phyloP scores from a whole-genome alignment of 2,113 vertebrate species.

The Epinephelus fuscoguttatus region DNA sequence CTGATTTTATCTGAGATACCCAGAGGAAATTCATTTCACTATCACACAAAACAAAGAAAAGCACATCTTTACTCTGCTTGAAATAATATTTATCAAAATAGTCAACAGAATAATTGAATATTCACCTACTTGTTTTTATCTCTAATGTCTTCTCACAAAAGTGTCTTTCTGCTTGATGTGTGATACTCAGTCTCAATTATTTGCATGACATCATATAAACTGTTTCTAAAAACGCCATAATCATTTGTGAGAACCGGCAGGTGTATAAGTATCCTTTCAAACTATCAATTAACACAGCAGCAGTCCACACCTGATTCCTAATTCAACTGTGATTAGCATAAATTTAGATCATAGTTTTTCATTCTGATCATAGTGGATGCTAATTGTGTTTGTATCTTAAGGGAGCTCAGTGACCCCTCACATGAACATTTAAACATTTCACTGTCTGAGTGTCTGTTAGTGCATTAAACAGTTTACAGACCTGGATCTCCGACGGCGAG shows the following conservation, averaged over 20 bases:
- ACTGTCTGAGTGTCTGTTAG: background rate
- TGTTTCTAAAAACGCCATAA: background rate
- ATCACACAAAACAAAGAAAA: background rate
- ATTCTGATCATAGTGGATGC: background rate
- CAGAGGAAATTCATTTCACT: background rate
- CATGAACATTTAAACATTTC: background rate
- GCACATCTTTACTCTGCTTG: background rate
- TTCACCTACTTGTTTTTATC: background rate
- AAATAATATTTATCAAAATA: background rate
- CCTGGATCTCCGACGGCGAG: conserved; percentile 91
- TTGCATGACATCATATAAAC: background rate
- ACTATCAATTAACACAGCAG: background rate
- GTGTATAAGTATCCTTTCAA: no score
- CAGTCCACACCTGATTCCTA: background rate
- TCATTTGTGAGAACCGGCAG: background rate
- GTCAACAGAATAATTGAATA: background rate
- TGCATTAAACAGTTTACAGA: conserved; percentile 64
- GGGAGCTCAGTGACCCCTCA: background rate
- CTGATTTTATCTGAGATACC: background rate
- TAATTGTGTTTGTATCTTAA: background rate
- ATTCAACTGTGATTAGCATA: background rate
- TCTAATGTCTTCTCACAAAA: background rate
- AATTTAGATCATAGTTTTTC: background rate
- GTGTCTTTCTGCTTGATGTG: background rate
- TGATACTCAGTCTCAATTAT: background rate